Evolutionary conservation across 2,113 vertebrate genomes (phyloP).

Genomic region (Oreotrochilus melanogaster): DNA sequence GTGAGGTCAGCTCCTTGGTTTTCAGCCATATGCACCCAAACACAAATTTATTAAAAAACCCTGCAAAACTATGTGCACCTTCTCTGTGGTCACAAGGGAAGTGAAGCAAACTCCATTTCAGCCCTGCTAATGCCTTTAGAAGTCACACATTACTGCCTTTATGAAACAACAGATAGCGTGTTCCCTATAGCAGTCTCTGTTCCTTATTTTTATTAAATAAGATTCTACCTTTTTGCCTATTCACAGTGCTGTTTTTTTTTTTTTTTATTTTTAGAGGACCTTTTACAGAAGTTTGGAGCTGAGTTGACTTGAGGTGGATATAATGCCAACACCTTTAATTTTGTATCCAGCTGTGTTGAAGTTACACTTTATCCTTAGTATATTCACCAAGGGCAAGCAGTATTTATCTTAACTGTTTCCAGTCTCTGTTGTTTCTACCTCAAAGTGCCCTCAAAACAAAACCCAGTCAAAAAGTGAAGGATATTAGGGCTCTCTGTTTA

Average conservation of each 20-base stretch:
- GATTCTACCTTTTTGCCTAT: neutral
- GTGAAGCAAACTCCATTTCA: neutral
- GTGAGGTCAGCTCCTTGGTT: neutral
- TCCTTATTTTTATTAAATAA: neutral
- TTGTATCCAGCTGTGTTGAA: neutral
- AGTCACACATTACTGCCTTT: neutral
- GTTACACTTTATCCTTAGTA: neutral
- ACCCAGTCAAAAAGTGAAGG: neutral
- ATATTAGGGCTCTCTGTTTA: neutral
- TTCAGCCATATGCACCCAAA: neutral
- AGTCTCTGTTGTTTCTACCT: neutral
- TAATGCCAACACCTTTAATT: neutral
- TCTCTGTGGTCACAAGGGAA: neutral
- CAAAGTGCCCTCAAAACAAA: neutral
- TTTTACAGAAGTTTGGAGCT: neutral
- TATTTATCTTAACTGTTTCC: neutral
- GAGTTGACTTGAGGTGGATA: neutral
- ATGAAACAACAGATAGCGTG: neutral
- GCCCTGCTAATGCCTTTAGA: neutral
- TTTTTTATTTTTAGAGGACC: neutral
- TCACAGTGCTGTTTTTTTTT: too few relatives aligned
- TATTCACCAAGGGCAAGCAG: neutral
- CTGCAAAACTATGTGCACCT: accelerated
- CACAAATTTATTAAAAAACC: neutral
- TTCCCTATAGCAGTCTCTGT: neutral